Evolutionary conservation across 1,140 invertebrate genomes (phyloP), one percentile per base, ranked within the genome.

Genomic region (Phthorimaea operculella): DNA sequence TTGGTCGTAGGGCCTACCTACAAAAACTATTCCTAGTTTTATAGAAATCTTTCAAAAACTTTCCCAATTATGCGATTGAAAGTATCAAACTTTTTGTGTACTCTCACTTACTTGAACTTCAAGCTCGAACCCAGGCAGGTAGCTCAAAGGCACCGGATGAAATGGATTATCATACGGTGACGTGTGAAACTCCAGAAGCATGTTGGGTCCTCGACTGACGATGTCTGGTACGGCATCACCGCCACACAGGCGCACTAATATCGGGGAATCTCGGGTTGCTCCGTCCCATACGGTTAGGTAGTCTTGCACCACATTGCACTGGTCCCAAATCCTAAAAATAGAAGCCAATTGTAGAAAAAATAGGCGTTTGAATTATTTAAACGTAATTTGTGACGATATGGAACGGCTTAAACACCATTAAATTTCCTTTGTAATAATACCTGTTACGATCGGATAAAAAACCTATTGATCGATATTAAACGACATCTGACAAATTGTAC

Each of bases 261-360:
- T 90, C 1, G 92, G 91, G 39, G 92, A 91, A 16, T 88, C 87
- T 11, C 88, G 87, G 1, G 90, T 90, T n/a, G 89, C 89, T 0
- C 94, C 94, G 68, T 95, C 93, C 84, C 92, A 93, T 57, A 95
- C 91, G 16, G 92, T 93, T 57, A 94, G 80, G 74, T 93, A 93
- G 81, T 94, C 93, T 75, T 93, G 92, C 18, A 92, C 91, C 56
- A 92, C 89, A 75, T 93, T 92, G 73, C 92, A 93, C 74, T 93
- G 90, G 84, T 93, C 92, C 91, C 92, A 93, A 15, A 93, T 90
- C 76, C 91, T 93, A 74, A 53, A 78, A 70, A 73, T 58, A n/a
- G n/a, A n/a, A n/a, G n/a, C n/a, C n/a, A n/a, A n/a, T n/a, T n/a
- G n/a, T n/a, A n/a, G n/a, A n/a, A n/a, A n/a, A n/a, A n/a, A n/a